Base-by-base conservation (phyloP, 35 echinoderm and acorn worm species). In the Ophiothrix spiculata region DNA sequence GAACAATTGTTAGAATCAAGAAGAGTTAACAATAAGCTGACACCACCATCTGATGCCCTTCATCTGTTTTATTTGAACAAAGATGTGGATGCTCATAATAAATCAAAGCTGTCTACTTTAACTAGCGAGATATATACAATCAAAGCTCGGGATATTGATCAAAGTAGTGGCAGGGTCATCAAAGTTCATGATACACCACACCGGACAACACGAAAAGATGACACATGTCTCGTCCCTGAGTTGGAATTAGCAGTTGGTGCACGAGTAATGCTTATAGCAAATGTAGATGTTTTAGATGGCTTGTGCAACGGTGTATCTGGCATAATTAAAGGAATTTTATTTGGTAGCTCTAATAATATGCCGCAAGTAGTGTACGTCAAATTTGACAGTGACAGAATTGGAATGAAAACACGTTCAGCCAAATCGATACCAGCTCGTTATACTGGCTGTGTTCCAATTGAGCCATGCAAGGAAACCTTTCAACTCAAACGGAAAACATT, bases 201-300 rank as follows among this genome's bases (percentile, higher is more conserved):
- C 0, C 36, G 16, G 37, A 25, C 75, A 54, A 28, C 36, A 36
- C 0, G 37, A 45, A 1, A 40, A 36, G n/a, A 42, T 79, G 54
- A 15, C 32, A 25, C 38, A 28, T 6, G 8, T 8, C 45, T 89
- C 6, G 69, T 6, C 38, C 31, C 36, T 0, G 37, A 75, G 37
- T 31, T 90, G 25, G 79, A 63, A 77, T 41, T 89, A 38, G 83
- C 83, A 45, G 84, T 91, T 56, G 56, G 74, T 77, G 92, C 92
- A 21, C 79, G 85, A 80, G 69, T 81, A 14, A 94, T 94, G 84
- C 78, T 94, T n/a, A 90, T 84, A 40, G 60, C 40, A 39, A 94
- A 94, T 87, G 79, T 90, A 39, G 88, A 94, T 90, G 88, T 94
- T 73, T 80, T 85, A 83, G 92, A 94, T 87, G 92, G 88, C 56